phyloP scores from a whole-genome alignment of 1,140 invertebrate species.

The Cepaea nemoralis region DNA sequence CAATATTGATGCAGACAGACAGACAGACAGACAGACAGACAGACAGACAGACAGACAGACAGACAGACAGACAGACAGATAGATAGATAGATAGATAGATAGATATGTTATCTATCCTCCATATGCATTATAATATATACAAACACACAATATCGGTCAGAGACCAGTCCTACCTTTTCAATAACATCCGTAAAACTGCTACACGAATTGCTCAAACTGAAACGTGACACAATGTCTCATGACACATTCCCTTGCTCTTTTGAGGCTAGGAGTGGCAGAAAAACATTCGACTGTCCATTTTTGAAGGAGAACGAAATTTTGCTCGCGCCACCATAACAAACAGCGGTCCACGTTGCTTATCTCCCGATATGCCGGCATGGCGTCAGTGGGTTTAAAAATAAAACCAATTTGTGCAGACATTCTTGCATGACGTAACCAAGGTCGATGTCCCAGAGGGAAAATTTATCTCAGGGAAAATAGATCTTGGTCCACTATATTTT shows the following conservation, averaged over 20 bases:
- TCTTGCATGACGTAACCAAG: not conserved
- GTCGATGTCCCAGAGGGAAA: not conserved
- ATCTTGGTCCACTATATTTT: constrained; percentile 3
- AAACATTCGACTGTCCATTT: not conserved
- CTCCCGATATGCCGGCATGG: not conserved
- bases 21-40: too few species aligned
- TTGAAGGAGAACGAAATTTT: not conserved
- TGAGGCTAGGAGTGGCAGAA: not conserved
- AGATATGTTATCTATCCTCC: too few species aligned
- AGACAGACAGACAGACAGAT: too few species aligned
- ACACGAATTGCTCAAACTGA: not conserved
- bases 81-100: too few species aligned
- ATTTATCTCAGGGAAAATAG: not conserved
- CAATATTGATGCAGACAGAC: too few species aligned
- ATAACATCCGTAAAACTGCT: too few species aligned
- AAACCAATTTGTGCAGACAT: not conserved
- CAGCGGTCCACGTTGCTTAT: not conserved
- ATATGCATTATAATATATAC: too few species aligned
- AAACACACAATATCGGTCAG: too few species aligned
- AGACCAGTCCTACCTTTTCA: too few species aligned
- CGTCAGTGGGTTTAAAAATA: not conserved
- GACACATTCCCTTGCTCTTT: not conserved
- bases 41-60: too few species aligned
- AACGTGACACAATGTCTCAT: not conserved
- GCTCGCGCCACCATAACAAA: not conserved